Base-by-base conservation (phyloP, 2,888 invertebrate species). In the Eupeodes latifasciatus region DNA sequence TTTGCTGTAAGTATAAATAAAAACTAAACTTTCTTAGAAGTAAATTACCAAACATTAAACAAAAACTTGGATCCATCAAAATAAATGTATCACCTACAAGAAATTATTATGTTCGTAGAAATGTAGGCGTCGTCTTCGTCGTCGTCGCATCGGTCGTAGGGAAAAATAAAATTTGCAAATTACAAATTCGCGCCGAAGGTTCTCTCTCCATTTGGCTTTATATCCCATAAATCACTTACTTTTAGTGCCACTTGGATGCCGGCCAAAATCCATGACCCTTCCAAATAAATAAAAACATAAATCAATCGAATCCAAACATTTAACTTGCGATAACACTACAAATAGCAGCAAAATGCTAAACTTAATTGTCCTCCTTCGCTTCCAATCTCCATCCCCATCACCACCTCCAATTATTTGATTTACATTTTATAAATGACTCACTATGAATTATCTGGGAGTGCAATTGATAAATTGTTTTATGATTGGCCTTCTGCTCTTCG, bases 121-220 rank as follows among this genome's bases (percentile, higher is more conserved):
- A 59, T 16, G 57, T 81, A 81, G 84, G 87, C 87, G 87, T 87
- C 76, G 57, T 27, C 27, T 27, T 27, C 2, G 27, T 27, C 27
- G 27, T 27, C 27, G 27, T 27, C 27, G 87, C 87, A 84, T 87
- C 76, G 57, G 87, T 87, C 76, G 57, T 77, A 44, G 5, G 34
- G 27, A 40, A 69, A 72, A 12, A 14, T 36, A 19, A 81, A 78
- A 72, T 40, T 51, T 49, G 61, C 16, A 44, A 66, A 64, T 78
- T 78, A 59, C 62, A 81, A 64, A 7, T 81, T 85, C 85, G 74
- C 85, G 85, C 85, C 81, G 80, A 80, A 80, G 80, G 71, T 77
- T 80, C 57, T 72, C 57, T 76, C 66, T 49, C 78, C 76, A 61
- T 80, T 76, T 66, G 49, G 27, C 27, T 27, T 1, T 27, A 27